A percentile compares a stretch with the other conserved stretches of the same genome.
Evolutionary conservation across 2,113 vertebrate genomes (phyloP).

Genomic region (human (Homo sapiens)): DNA sequence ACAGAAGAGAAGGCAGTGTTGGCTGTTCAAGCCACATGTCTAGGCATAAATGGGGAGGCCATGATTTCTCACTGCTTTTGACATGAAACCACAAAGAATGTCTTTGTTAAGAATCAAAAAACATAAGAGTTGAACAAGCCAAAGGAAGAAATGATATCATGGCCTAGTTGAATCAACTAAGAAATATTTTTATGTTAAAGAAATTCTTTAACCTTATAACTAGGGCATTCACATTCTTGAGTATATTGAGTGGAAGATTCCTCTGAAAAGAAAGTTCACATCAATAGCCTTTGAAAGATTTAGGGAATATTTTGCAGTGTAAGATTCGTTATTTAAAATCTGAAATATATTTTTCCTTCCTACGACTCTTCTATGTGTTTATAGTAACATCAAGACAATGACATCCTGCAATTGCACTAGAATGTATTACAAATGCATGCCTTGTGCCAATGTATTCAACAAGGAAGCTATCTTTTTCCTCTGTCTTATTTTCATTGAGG

Average conservation of each 20-base stretch:
- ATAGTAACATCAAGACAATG: neutral
- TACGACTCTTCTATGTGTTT: neutral
- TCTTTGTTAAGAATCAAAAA: constrained; percentile 65
- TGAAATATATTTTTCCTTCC: neutral
- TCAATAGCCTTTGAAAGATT: neutral
- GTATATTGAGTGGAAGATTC: neutral
- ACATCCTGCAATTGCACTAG: neutral
- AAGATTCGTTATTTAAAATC: neutral
- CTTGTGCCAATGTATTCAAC: neutral
- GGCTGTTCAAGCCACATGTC: neutral
- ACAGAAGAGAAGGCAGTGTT: neutral
- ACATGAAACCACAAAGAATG: constrained; percentile 64
- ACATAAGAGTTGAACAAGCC: neutral
- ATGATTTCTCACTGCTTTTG: constrained; percentile 23
- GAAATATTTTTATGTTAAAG: constrained; percentile 65
- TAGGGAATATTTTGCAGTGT: neutral
- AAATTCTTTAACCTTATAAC: constrained; percentile 49
- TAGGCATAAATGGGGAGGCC: neutral
- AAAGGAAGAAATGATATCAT: constrained; percentile 75
- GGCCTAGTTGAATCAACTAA: constrained; percentile 40
- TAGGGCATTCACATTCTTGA: neutral
- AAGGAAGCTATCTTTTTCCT: neutral
- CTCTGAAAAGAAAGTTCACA: constrained; percentile 38
- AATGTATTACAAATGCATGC: neutral
- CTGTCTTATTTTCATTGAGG: neutral